Evolutionary conservation across 2,113 vertebrate genomes (phyloP).

Genomic region (Nannospalax galili): DNA sequence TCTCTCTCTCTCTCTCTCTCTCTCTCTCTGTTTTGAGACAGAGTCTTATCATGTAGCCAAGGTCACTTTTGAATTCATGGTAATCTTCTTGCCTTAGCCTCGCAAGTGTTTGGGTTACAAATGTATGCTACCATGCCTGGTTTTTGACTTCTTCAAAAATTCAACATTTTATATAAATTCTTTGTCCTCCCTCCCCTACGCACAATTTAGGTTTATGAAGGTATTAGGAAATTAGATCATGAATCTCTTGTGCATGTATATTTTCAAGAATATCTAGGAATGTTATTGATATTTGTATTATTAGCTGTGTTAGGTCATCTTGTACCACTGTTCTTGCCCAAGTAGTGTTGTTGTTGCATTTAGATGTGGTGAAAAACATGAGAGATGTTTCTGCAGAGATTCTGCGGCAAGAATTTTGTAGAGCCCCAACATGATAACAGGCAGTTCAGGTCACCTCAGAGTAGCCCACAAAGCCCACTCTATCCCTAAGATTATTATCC

Average conservation of each 20-base stretch:
- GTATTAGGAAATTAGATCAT: slow-evolving; percentile 6
- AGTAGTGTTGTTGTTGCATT: neutral
- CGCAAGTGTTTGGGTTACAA: neutral
- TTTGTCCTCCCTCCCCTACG: neutral
- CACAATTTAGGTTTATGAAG: slow-evolving; percentile 25
- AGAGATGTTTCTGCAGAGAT: neutral
- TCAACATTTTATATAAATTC: neutral
- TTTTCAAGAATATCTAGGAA: neutral
- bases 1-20: no score
- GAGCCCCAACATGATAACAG: neutral
- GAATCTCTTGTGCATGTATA: neutral
- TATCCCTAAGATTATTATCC: neutral
- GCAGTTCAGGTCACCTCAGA: neutral
- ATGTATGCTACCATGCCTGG: no score
- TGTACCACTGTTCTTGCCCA: neutral
- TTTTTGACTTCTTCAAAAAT: slow-evolving; percentile 38
- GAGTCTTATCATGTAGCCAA: neutral
- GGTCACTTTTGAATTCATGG: neutral
- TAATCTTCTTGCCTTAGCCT: neutral
- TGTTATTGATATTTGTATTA: neutral
- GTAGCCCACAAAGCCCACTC: neutral
- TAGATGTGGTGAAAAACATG: neutral
- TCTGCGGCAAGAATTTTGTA: neutral
- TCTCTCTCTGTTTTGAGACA: neutral
- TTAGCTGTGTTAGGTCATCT: neutral